Base-by-base conservation (phyloP, 2,113 vertebrate species). In the Hydrolagus affinis region DNA sequence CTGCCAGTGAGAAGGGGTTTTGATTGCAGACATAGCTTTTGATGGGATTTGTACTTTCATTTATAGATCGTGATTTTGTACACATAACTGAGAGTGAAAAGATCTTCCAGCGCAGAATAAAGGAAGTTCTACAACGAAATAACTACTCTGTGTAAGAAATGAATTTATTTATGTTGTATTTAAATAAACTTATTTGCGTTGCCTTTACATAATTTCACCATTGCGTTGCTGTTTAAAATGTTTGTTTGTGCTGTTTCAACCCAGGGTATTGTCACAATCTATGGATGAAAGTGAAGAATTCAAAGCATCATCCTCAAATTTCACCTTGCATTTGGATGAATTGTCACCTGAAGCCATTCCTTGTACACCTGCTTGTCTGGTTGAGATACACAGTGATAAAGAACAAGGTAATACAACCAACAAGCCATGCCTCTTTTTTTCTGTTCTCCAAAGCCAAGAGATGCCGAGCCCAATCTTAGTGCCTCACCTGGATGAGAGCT, bases 81-180 rank as follows among this genome's bases (percentile, higher is more conserved):
- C 88, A 93, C 74, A 86, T 91, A 85, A 94, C 95, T 85, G 97
- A 98, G 88, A 97, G 95, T 87, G 97, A 99, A 92, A 95, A 93
- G 85, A 90, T 94, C 88, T 97, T 98, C 93, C 93, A 97, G 93
- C 97, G 94, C 92, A 95, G 95, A 88, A 91, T 99, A 86, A 96
- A 96, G 91, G 96, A 99, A 91, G 95, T 98, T 87, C 94, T 98
- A 89, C 95, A 93, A 90, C 95, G 97, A 90, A 96, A 95, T 88
- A 91, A 97, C 86, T 96, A 97, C 89, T 94, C 96, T 86, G 89
- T 97, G 97, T 99, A 93, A 97, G 96, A 95, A 83, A n/a, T n/a
- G n/a, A n/a, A 44, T 44, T 44, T 44, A 44, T 44, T 44, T 44
- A 44, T 6, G 44, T 44, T 44, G 44, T 44, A 44, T 44, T 44